Evolutionary conservation across 2,797 vertebrate genomes (phyloP).

Genomic region (Rachycentron canadum): DNA sequence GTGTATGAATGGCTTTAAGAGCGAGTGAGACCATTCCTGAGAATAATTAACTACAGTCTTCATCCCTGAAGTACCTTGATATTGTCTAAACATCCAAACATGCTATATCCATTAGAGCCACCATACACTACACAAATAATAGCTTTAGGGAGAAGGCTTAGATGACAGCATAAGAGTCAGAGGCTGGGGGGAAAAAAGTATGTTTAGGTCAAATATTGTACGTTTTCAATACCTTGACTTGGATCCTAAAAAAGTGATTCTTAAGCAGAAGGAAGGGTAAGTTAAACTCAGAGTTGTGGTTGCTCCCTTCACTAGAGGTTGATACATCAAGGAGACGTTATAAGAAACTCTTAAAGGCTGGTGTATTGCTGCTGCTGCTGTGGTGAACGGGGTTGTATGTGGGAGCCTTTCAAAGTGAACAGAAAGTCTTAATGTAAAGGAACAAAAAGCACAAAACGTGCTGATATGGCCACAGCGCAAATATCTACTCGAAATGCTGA

Average conservation of each 20-base stretch:
- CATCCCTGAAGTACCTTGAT: conserved; percentile 3
- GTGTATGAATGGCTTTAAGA: conserved; percentile 41
- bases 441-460: conserved; percentile 57
- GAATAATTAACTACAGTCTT: conserved; percentile 47
- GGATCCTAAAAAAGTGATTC: not conserved
- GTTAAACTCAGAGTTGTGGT: too few relatives aligned
- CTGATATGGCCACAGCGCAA: conserved; percentile 45
- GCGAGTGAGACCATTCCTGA: conserved; percentile 36
- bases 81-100: conserved; percentile 26
- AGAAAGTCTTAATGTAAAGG: conserved; percentile 49
- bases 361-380: not conserved
- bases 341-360: conserved; percentile 13
- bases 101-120: conserved; percentile 10
- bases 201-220: not conserved
- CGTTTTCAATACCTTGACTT: not conserved
- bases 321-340: conserved; percentile 2
- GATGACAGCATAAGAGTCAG: not conserved
- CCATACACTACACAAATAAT: not conserved
- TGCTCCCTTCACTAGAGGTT: conserved; percentile 2
- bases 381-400: not conserved
- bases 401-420: conserved; percentile 32
- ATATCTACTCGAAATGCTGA: conserved; percentile 38
- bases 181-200: not conserved
- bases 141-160: conserved; percentile 5
- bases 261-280: not conserved